phyloP scores from a whole-genome alignment of 2,113 vertebrate species.

The Gallinago paraguaiae region DNA sequence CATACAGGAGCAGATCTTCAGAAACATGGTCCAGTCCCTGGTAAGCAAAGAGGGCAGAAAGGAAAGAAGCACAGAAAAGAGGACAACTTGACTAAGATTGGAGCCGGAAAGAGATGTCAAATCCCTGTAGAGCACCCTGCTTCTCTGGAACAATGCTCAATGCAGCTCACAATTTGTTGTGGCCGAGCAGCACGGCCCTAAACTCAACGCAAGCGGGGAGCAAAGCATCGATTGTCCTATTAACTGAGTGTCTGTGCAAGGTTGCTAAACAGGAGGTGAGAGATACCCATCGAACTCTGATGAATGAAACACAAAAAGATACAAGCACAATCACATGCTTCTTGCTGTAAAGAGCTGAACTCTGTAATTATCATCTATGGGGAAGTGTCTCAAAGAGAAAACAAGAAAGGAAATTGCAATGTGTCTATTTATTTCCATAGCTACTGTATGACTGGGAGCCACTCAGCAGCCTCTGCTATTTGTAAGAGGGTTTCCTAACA shows the following conservation, averaged over 20 bases:
- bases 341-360: slow-evolving; percentile 23
- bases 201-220: background rate
- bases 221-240: background rate
- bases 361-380: slow-evolving; percentile 40
- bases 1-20: background rate
- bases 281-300: background rate
- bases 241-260: background rate
- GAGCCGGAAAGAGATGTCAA: background rate
- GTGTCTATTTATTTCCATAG: slow-evolving; percentile 52
- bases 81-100: background rate
- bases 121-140: background rate
- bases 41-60: background rate
- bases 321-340: slow-evolving; percentile 17
- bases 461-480: slow-evolving; percentile 9
- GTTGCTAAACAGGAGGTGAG: slow-evolving; percentile 8
- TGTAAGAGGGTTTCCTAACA: slow-evolving; percentile 30
- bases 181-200: background rate
- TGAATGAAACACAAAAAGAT: slow-evolving; percentile 53
- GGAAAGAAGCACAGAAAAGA: background rate
- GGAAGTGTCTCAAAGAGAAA: slow-evolving; percentile 48
- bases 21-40: background rate
- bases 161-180: background rate
- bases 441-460: slow-evolving; percentile 34
- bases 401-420: slow-evolving; percentile 57
- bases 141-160: background rate